phyloP scores from a whole-genome alignment of 2,113 vertebrate genomes.

The Lathamus discolor region DNA sequence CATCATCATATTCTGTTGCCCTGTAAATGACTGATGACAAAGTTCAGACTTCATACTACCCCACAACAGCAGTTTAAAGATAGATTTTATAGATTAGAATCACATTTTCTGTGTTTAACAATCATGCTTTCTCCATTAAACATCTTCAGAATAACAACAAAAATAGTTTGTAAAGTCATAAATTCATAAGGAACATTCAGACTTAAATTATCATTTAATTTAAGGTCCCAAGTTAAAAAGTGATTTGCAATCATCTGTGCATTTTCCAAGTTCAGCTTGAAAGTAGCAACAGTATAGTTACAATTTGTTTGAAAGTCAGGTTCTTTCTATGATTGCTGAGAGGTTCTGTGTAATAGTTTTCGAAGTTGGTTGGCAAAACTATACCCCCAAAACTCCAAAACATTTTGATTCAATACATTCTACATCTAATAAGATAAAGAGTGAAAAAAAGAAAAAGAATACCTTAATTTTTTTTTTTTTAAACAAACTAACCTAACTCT shows the following conservation, averaged over 20 bases:
- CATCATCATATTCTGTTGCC: not conserved
- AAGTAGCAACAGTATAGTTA: not conserved
- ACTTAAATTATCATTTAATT: not conserved
- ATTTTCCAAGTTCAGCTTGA: not conserved
- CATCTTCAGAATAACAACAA: not conserved
- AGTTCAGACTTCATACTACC: not conserved
- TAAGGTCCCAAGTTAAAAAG: not conserved
- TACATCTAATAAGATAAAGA: not conserved
- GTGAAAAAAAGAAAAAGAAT: not conserved
- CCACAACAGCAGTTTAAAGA: not conserved
- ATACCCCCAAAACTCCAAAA: rapidly evolving
- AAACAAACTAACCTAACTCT: not conserved
- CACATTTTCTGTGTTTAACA: not conserved
- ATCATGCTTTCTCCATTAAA: not conserved
- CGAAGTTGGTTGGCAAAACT: not conserved
- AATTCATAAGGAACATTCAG: not conserved
- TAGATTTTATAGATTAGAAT: not conserved
- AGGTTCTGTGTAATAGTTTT: not conserved
- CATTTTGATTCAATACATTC: not conserved
- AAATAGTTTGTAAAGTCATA: not conserved
- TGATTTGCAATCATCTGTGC: not conserved
- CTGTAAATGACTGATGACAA: not conserved
- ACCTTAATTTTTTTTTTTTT: not conserved
- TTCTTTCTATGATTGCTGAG: not conserved
- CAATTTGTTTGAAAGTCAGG: not conserved